These are phyloP conservation scores for Hirtodrosophila confusa DNA, from an alignment of 2,888 invertebrate genomes.

Conservation along the genomic window DNA sequence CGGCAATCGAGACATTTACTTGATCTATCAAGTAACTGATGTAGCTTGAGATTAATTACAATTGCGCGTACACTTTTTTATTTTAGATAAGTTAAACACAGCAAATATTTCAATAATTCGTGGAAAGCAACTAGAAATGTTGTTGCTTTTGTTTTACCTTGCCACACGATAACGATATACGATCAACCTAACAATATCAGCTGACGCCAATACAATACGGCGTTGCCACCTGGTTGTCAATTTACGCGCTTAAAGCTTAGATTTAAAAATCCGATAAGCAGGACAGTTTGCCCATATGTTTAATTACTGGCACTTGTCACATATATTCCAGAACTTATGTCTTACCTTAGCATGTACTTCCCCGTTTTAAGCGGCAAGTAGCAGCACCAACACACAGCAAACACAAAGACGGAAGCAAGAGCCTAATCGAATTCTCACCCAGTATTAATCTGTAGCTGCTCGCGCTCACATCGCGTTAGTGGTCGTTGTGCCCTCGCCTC, in stretches of 20 bases:
- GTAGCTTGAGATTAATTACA: background rate
- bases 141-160: slow-evolving; percentile 61
- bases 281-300: background rate
- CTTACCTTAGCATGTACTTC: slow-evolving; percentile 7
- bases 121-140: slow-evolving; percentile 36
- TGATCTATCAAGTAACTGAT: slow-evolving; percentile 2
- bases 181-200: slow-evolving; percentile 37
- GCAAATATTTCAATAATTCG: slow-evolving; percentile 36
- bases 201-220: slow-evolving; percentile 13
- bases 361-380: background rate
- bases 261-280: slow-evolving; percentile 38
- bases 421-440: slow-evolving; percentile 34
- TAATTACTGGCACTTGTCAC: background rate
- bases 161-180: slow-evolving; percentile 49
- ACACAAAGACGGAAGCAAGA: background rate
- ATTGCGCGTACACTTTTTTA: slow-evolving; percentile 10
- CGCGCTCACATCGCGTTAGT: slow-evolving; percentile 31
- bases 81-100: slow-evolving; percentile 21
- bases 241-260: slow-evolving; percentile 16
- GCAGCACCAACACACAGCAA: too few relatives aligned
- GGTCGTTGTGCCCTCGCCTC: slow-evolving; percentile 4
- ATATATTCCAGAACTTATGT: background rate
- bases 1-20: slow-evolving; percentile 1
- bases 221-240: slow-evolving; percentile 29
- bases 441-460: slow-evolving; percentile 61